Base-by-base conservation (phyloP, 2,113 vertebrate genomes). In the Manacus vitellinus region DNA sequence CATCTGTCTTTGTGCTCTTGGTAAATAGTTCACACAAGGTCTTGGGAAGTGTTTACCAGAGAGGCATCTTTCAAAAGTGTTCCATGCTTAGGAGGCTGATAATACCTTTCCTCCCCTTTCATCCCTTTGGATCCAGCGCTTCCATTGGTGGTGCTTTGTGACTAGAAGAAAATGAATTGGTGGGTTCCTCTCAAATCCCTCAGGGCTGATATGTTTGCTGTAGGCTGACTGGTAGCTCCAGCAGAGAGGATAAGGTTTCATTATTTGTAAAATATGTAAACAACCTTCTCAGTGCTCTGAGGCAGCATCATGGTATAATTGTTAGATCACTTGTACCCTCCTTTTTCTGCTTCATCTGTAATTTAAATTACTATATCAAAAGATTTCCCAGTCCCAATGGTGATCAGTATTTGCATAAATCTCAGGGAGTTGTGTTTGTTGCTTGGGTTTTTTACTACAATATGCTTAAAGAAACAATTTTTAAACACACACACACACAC, bases 311-410 rank as follows among this genome's bases (percentile, higher is more conserved):
- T 4, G 14, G 35, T 74, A 25, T 73, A 92, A 90, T 84, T 94
- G 49, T 58, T 47, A 79, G 74, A 89, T 72, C 54, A 37, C 71
- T 47, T 67, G 24, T 75, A 92, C 46, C 18, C 52, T 78, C 44
- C 19, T 81, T 78, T 66, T 96, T 44, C 63, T 85, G 47, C 46
- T 86, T 88, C 72, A 74, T 37, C 65, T 93, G 47, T 88, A 86
- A 94, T 90, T 92, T 75, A 81, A 91, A 71, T 80, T 77, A 70
- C 71, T 77, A 59, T 25, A 41, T 12, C n/a, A 72, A 90, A 92
- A 61, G 22, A 63, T 51, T 43, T 92, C 37, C 72, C 55, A 62
- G 72, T 68, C 61, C 35, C 71, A 44, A n/a, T 6, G 5, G 41
- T 63, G 33, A 9, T 59, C 62, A 62, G 33, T 51, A 77, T 83